Evolutionary conservation across 2,113 vertebrate species (phyloP).

Genomic region (Pangasianodon hypophthalmus): DNA sequence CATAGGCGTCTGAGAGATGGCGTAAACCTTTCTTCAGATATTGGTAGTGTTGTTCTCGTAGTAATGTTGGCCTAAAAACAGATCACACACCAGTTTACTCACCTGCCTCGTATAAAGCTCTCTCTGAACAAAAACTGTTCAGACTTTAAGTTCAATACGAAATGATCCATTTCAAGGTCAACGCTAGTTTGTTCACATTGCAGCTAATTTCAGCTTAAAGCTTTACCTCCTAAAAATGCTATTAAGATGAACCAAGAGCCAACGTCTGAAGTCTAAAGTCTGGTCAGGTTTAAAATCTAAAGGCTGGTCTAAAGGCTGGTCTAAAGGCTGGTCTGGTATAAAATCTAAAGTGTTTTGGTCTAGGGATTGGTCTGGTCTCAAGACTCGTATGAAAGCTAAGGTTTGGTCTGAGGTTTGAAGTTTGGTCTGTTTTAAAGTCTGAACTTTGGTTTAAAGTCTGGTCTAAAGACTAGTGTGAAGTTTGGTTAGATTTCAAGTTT

Average conservation of each 20-base stretch:
- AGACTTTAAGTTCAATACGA: not conserved
- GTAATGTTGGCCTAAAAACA: slow-evolving; percentile 78
- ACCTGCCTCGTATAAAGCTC: too few species aligned
- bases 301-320: not conserved
- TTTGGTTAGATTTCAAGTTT: not conserved
- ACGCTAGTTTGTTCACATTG: not conserved
- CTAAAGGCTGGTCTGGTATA: not conserved
- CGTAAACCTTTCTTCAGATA: slow-evolving; percentile 95
- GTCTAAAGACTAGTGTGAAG: not conserved
- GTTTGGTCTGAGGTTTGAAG: not conserved
- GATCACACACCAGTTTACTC: not conserved
- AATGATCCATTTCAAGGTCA: not conserved
- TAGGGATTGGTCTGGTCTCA: not conserved
- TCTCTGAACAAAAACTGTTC: not conserved
- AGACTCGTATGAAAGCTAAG: too few species aligned
- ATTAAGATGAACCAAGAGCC: not conserved
- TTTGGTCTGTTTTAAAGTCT: not conserved
- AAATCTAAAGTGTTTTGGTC: not conserved
- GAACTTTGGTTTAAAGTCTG: not conserved
- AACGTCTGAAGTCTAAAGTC: not conserved
- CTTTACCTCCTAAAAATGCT: not conserved
- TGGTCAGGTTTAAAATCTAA: not conserved
- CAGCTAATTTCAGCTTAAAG: not conserved
- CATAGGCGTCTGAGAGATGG: slow-evolving; percentile 89
- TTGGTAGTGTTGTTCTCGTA: slow-evolving; percentile 90